Base-by-base conservation (phyloP, 2,797 vertebrate species). In the Percopsis omiscomaycus region DNA sequence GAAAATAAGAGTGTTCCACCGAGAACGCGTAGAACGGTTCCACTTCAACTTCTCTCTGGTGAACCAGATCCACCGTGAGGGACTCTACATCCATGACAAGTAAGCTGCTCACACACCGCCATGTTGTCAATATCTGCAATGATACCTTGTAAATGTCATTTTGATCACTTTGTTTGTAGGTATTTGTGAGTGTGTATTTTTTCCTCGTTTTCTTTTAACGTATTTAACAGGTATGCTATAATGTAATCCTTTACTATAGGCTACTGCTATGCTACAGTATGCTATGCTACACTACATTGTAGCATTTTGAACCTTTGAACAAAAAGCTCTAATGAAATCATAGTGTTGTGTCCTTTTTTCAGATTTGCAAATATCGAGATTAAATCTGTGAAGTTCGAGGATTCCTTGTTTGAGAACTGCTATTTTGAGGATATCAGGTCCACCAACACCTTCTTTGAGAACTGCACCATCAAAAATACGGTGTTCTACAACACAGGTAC, bases 1-100 rank as follows among this genome's bases (percentile, higher is more conserved):
- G 49, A 95, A 93, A 64, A 92, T 95, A 51, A 93, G 92, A 78
- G 81, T 91, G 6, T 98, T 98, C 71, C 86, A 94, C 2, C 78
- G 92, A 2, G 95, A 99, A 62, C 89, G 92, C 0, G 94, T 99
- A 8, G 93, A 93, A 0, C 91, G 89, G 0, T 95, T 96, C 86
- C 95, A 95, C 61, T 98, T 99, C 77, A 99, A 99, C 87, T 99
- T 99, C 87, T 96, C 96, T 0, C 85, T 99, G 85, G 94, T 97
- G 79, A 99, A 99, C 81, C 98, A 99, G 87, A 86, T 98, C 74
- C 97, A 99, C 69, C 92, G 83, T 14, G 95, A 96, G 9, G 95
- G 96, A 42, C 92, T 94, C 46, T 97, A 96, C 72, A 90, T 95
- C 74, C 94, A 95, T 2, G 95, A 96, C 82, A 96, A 93, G 98